Conservation (phyloP, 1,140 invertebrate species). For the Scaptodrosophila lebanonensis region DNA sequence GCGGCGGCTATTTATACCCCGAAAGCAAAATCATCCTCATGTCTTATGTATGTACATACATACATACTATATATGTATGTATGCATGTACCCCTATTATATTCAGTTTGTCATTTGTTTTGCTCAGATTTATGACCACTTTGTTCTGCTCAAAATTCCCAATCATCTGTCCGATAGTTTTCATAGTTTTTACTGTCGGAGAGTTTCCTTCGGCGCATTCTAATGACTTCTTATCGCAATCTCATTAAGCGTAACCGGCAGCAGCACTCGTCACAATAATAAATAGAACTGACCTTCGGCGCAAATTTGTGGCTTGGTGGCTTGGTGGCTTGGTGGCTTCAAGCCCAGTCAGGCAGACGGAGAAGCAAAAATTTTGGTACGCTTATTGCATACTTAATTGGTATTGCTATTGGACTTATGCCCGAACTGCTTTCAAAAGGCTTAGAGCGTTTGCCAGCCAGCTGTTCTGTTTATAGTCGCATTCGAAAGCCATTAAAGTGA, state of each 20-base stretch:
- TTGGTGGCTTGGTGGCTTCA: slow-evolving; percentile 21
- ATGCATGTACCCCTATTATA: slow-evolving; percentile 2
- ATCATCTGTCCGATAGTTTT: not conserved
- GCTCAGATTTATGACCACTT: slow-evolving; percentile 26
- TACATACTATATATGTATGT: slow-evolving; percentile 18
- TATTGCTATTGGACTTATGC: slow-evolving; percentile 29
- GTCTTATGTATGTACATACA: slow-evolving; percentile 61
- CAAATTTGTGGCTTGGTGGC: slow-evolving; percentile 32
- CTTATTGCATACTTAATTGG: slow-evolving; percentile 61
- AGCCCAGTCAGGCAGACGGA: slow-evolving; percentile 21
- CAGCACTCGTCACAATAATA: slow-evolving; percentile 2
- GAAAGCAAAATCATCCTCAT: slow-evolving; percentile 38
- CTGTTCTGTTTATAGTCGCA: slow-evolving; percentile 3
- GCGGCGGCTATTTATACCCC: slow-evolving; percentile 51
- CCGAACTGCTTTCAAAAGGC: too few species aligned
- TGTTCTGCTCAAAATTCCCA: slow-evolving; percentile 24
- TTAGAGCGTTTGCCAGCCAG: too few species aligned
- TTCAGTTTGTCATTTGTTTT: slow-evolving; percentile 34
- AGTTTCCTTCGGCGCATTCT: slow-evolving; percentile 52
- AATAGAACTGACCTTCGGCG: slow-evolving; percentile 48
- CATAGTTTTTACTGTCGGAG: slow-evolving; percentile 49
- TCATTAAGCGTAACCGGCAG: slow-evolving; percentile 45
- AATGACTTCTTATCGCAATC: slow-evolving; percentile 53
- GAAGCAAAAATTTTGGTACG: slow-evolving; percentile 40
- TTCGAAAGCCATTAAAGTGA: slow-evolving; percentile 52